phyloP scores from a whole-genome alignment of 2,888 invertebrate species.

The Branchellion lobata region DNA sequence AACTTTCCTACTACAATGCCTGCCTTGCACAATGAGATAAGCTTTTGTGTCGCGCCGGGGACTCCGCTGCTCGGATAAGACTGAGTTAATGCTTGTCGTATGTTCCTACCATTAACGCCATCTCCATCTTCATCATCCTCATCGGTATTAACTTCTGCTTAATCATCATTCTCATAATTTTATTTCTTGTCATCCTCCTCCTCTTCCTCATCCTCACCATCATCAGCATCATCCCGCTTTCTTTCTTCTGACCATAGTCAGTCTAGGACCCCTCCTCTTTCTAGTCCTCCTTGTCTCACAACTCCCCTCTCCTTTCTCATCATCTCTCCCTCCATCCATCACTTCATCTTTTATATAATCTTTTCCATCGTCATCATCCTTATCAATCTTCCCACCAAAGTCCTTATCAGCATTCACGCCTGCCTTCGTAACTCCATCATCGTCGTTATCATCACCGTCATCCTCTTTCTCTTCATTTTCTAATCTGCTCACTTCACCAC shows the following conservation, averaged over 20 bases:
- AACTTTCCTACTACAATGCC: no score
- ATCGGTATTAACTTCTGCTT: no score
- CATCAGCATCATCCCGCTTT: neutral
- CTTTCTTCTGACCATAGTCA: constrained; percentile 38
- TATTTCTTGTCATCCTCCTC: neutral
- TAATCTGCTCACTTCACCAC: no score
- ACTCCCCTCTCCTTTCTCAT: neutral
- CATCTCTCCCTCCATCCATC: constrained; percentile 27
- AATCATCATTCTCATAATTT: constrained; percentile 18
- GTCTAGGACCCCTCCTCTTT: constrained; percentile 44
- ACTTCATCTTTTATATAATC: neutral
- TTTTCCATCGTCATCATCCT: neutral
- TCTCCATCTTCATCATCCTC: no score
- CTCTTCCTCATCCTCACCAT: constrained; percentile 21
- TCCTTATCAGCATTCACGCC: neutral
- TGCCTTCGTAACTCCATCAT: neutral
- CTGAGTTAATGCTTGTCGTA: no score
- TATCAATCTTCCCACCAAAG: neutral
- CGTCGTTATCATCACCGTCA: no score
- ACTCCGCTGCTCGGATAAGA: no score
- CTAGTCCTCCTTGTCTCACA: constrained; percentile 35
- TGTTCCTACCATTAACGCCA: no score
- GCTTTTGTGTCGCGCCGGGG: no score
- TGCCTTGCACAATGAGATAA: no score
- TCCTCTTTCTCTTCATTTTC: neutral